phyloP scores from a whole-genome alignment of 2,888 invertebrate species.

The Cataglyphis altisquamis region DNA sequence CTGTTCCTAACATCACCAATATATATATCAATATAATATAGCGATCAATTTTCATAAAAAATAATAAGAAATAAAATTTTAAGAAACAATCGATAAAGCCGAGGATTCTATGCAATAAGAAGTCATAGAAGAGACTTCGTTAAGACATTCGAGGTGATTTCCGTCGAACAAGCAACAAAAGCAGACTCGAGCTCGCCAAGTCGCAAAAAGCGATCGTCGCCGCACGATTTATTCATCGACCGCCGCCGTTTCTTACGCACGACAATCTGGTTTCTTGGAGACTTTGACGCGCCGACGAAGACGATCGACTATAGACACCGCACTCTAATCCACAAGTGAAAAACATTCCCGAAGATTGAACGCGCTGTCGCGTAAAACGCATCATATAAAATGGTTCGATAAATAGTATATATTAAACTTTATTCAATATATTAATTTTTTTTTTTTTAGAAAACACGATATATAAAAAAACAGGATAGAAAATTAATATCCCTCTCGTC shows the following conservation, averaged over 20 bases:
- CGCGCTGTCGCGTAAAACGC: slow-evolving; percentile 11
- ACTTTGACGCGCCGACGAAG: slow-evolving; percentile 42
- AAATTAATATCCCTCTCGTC: background rate
- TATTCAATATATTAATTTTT: background rate
- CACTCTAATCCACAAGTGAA: slow-evolving; percentile 49
- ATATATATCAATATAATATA: background rate
- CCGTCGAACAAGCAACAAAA: slow-evolving; percentile 39
- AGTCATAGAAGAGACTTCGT: slow-evolving; percentile 46
- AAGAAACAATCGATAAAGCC: background rate
- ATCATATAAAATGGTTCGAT: background rate
- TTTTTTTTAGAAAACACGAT: background rate
- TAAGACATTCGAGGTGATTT: slow-evolving; percentile 49
- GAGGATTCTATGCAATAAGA: background rate
- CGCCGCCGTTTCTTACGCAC: slow-evolving; percentile 48
- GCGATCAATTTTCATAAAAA: background rate
- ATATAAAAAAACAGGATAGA: background rate
- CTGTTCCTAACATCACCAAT: background rate
- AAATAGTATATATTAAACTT: background rate
- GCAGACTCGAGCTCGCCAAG: slow-evolving; percentile 69
- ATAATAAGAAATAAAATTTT: background rate
- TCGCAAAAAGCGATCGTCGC: slow-evolving; percentile 57
- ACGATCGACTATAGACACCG: slow-evolving; percentile 39
- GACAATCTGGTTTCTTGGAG: slow-evolving; percentile 54
- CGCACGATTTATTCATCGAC: slow-evolving; percentile 59
- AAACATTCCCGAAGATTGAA: slow-evolving; percentile 33